Conservation (phyloP, 1,140 invertebrate genomes). For the Theocolax elegans region DNA sequence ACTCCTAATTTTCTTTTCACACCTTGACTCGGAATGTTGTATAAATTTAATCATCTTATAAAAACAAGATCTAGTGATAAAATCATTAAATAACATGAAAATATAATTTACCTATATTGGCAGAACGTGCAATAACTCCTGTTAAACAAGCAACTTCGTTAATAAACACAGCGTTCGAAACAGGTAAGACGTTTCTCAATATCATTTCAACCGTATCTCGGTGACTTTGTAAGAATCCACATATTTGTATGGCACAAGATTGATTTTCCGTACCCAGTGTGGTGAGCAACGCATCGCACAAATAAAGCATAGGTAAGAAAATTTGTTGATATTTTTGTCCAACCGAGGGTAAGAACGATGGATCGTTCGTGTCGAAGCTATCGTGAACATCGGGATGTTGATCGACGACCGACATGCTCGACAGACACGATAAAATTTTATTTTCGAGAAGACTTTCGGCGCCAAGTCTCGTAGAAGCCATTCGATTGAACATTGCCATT, state of each 20-base stretch:
- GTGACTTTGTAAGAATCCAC: conserved; percentile 83
- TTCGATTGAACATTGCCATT: conserved; percentile 82
- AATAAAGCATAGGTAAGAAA: conserved; percentile 79
- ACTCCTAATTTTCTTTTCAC: too few species aligned
- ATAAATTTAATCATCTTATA: not conserved
- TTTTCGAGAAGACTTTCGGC: conserved; percentile 82
- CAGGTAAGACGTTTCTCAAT: conserved; percentile 75
- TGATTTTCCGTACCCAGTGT: conserved; percentile 85
- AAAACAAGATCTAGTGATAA: not conserved
- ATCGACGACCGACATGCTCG: conserved; percentile 82
- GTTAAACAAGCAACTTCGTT: conserved; percentile 80
- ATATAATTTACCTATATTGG: conserved; percentile 69
- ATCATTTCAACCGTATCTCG: conserved; percentile 83
- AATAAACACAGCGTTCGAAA: conserved; percentile 69
- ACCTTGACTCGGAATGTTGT: too few species aligned
- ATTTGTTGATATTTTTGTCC: conserved; percentile 82
- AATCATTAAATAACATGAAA: conserved; percentile 3
- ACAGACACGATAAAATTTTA: conserved; percentile 78
- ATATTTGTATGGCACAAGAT: conserved; percentile 81
- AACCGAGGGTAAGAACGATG: conserved; percentile 72
- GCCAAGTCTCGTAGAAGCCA: conserved; percentile 78
- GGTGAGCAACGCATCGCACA: conserved; percentile 85
- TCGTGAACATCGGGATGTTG: conserved; percentile 77
- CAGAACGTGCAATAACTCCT: conserved; percentile 82
- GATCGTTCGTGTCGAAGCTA: conserved; percentile 58